Base-by-base conservation (phyloP, 1,140 invertebrate species). In the Scaptomyza pallida region DNA sequence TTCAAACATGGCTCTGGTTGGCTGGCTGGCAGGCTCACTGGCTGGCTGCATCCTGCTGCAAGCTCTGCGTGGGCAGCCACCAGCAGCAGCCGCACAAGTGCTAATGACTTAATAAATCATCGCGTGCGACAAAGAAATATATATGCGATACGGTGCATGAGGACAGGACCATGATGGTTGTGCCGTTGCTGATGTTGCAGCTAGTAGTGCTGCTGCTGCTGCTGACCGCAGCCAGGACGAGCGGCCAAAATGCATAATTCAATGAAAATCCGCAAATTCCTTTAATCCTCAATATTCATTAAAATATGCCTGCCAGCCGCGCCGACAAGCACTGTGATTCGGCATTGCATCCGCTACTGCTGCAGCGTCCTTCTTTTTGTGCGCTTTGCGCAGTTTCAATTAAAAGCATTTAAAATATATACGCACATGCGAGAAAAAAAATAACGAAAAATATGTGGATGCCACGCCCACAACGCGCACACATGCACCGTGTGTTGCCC, bases 221-320 rank as follows among this genome's bases (percentile, higher is more conserved):
- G 57, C 9, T 30, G 26, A 30, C 71, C 71, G 70, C 64, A 69
- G 71, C 71, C 70, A 72, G 65, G 60, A 64, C 51, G 55, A 59
- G 63, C 30, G 74, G 61, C 67, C 65, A 79, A 86, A 90, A 90
- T 90, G 80, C 89, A 90, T 90, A 90, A 90, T 90, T 90, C 89
- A 90, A 90, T 90, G 81, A 89, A 90, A 90, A 90, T 90, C 89
- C 89, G 65, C 89, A 76, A 90, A 90, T 90, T 90, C 89, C 89
- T 90, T 90, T 89, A 90, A 90, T 90, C 89, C 89, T 89, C 81
- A 90, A 89, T 90, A 90, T 90, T 90, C 89, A 90, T 90, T 90
- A 90, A 90, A 90, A 90, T 86, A 85, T 82, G 77, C 80, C 85
- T 83, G 68, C 64, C 71, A 60, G 51, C 70, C 63, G 45, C n/a